These are phyloP conservation scores for Luperina testacea DNA, from an alignment of 2,888 invertebrate genomes.

Conservation along the genomic window DNA sequence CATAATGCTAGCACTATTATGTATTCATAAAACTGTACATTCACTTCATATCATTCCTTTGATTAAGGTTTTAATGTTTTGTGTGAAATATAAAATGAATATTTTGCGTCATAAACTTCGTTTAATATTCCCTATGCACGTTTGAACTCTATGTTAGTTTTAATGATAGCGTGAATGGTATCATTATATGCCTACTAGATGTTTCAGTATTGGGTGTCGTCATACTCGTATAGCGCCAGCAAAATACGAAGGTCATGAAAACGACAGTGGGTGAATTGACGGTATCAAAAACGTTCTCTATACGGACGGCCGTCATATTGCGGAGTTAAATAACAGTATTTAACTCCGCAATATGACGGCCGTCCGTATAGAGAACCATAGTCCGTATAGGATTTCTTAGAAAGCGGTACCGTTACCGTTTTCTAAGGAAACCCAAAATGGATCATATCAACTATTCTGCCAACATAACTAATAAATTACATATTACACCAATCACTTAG, in stretches of 20 bases:
- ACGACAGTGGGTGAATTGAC: not conserved
- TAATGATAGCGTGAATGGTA: not conserved
- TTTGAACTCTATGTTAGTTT: conserved; percentile 1
- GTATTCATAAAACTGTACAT: conserved; percentile 35
- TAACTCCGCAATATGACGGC: too few relatives aligned
- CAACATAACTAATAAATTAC: not conserved
- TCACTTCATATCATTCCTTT: conserved; percentile 14
- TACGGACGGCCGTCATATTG: not conserved
- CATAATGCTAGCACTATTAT: conserved; percentile 20
- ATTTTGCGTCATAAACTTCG: conserved; percentile 12
- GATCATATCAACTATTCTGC: too few relatives aligned
- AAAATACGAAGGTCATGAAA: not conserved
- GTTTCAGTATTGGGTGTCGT: not conserved
- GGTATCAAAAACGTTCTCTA: not conserved
- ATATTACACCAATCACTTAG: conserved; percentile 2
- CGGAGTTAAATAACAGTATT: not conserved
- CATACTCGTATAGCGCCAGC: too few relatives aligned
- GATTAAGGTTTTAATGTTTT: conserved; percentile 18
- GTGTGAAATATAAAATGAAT: conserved; percentile 22
- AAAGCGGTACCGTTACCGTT: too few relatives aligned
- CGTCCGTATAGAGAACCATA: too few relatives aligned
- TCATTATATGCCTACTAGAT: not conserved
- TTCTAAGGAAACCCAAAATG: not conserved
- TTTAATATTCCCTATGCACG: conserved; percentile 5
- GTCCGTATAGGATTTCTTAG: too few relatives aligned